Evolutionary conservation across 2,797 vertebrate species (phyloP), one percentile per base, ranked within the genome.

Genomic region (Petrocephalus schoutedeni): DNA sequence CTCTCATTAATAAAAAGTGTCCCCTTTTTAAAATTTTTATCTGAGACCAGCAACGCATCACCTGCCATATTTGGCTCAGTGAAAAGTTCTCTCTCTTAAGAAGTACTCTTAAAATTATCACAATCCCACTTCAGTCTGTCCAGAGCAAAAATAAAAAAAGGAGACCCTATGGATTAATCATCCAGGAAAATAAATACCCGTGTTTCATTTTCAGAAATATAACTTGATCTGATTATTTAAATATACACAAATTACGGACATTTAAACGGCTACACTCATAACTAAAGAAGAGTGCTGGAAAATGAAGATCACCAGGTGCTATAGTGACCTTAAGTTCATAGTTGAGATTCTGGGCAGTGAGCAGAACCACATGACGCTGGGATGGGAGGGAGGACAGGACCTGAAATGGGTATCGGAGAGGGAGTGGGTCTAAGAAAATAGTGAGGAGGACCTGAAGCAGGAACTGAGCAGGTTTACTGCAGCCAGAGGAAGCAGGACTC

Each of bases 1-100:
- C 90, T 90, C 89, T 89, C 88, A 88, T 92, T 91, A 91, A 91
- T 90, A 88, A 90, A 92, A 85, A 91, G 89, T 91, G 89, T 93
- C 93, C 91, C 93, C 93, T 94, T 95, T 94, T 95, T 92, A 94
- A 94, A 93, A 93, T 93, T 92, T 92, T 45, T 91, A 89, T 88
- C 58, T 74, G 36, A 87, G 77, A 74, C 89, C 88, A 54, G 41
- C 77, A 91, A 92, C 89, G 90, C 64, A 53, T 58, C 58, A 51
- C 58, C 54, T 80, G 7, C 28, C 51, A 57, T 88, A 87, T 90
- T 89, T 58, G 28, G 57, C 56, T 49, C 53, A 83, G 67, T 87
- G 54, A 88, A 90, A 88, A 71, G 87, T 87, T 88, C 82, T 28
- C 28, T 28, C 28, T 28, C 28, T 28, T 28, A 28, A 80, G 82